Evolutionary conservation across 2,797 vertebrate genomes (phyloP).

Genomic region (Cichlasoma orientale): DNA sequence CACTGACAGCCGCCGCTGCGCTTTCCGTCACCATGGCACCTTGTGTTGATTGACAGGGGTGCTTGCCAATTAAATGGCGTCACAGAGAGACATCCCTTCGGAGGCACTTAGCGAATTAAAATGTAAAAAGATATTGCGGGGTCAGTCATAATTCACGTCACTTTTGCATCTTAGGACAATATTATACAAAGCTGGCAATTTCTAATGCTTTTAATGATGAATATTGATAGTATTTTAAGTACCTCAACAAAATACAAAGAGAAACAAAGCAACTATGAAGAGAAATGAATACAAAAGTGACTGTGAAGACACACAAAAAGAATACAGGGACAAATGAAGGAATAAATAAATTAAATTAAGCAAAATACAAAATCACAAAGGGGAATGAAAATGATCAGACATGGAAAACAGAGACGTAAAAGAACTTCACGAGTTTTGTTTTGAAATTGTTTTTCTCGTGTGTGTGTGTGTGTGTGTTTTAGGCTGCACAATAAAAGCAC

Average conservation of each 20-base stretch:
- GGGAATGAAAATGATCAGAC: too few species aligned
- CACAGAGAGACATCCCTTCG: not conserved
- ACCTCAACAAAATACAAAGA: not conserved
- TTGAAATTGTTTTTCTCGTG: too few species aligned
- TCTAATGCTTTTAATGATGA: not conserved
- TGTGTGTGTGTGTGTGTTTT: too few species aligned
- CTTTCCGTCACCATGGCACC: constrained; percentile 60
- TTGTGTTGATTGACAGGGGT: constrained; percentile 60
- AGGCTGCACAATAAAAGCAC: not conserved
- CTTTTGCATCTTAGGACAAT: not conserved
- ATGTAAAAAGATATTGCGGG: not conserved
- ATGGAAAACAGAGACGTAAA: too few species aligned
- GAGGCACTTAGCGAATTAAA: not conserved
- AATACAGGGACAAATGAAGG: too few species aligned
- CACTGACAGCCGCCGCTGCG: constrained; percentile 20
- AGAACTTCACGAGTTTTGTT: too few species aligned
- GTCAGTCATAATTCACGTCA: not conserved
- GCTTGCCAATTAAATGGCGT: constrained; percentile 27
- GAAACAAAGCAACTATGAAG: not conserved
- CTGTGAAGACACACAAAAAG: too few species aligned
- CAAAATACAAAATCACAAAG: too few species aligned
- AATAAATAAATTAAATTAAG: too few species aligned
- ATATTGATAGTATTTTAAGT: not conserved
- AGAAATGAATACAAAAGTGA: not conserved
- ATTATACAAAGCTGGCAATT: not conserved